Evolutionary conservation across 2,113 vertebrate genomes (phyloP).

Genomic region (Protomyctophum bolini): DNA sequence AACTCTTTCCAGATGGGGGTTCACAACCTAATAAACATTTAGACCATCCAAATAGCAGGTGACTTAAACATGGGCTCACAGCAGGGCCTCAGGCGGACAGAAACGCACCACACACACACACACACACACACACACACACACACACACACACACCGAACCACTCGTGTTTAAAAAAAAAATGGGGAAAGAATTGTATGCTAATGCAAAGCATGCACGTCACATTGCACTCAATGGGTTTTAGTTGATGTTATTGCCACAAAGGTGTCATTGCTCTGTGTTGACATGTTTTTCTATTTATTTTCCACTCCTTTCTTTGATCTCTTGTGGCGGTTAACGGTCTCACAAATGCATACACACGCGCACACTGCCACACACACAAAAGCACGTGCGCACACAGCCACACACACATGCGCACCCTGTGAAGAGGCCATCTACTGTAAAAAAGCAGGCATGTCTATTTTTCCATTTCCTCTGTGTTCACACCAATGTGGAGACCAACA

Average conservation of each 20-base stretch:
- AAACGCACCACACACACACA: too few species aligned
- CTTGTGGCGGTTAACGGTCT: constrained; percentile 9
- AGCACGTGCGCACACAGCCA: neutral
- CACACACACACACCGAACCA: too few species aligned
- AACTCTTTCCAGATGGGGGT: too few species aligned
- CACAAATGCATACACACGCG: neutral
- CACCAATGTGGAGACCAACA: constrained; percentile 24
- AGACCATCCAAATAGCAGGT: too few species aligned
- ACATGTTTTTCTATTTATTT: constrained; percentile 22
- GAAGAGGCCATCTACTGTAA: constrained; percentile 44
- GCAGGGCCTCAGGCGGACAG: too few species aligned
- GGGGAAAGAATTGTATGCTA: too few species aligned
- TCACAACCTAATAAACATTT: too few species aligned
- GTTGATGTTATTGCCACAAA: constrained; percentile 6
- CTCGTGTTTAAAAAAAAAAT: too few species aligned
- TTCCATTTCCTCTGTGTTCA: constrained; percentile 66
- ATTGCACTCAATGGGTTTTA: neutral
- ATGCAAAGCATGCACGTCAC: too few species aligned
- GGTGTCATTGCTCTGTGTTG: neutral
- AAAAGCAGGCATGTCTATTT: constrained; percentile 49
- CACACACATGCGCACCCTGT: neutral
- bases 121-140: too few species aligned
- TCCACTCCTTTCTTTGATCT: constrained; percentile 57
- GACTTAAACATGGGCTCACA: too few species aligned
- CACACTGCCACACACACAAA: neutral